phyloP scores from a whole-genome alignment of 2,888 invertebrate species.

The Tinea trinotella region DNA sequence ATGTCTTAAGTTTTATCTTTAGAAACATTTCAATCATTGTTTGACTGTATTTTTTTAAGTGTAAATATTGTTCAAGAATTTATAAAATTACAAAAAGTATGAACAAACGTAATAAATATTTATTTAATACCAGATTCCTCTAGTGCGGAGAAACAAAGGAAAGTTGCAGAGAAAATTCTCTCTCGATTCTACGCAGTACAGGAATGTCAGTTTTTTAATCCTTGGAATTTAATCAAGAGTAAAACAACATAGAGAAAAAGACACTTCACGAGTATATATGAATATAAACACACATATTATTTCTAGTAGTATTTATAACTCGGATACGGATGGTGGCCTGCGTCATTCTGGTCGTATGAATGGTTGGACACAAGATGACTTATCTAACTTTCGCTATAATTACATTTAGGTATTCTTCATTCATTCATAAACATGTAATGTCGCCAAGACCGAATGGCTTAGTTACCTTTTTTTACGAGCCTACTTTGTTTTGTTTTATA shows the following conservation, averaged over 20 bases:
- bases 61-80: too few species aligned
- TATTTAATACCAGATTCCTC: not conserved
- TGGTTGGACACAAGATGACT: constrained; percentile 40
- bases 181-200: not conserved
- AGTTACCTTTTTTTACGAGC: too few species aligned
- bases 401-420: not conserved
- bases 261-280: constrained; percentile 20
- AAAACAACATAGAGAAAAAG: constrained; percentile 18
- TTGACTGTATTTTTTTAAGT: not conserved
- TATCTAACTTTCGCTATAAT: not conserved
- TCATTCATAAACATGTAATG: constrained; percentile 18
- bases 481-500: too few species aligned
- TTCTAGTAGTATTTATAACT: constrained; percentile 25
- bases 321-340: constrained; percentile 23
- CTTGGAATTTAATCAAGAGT: not conserved
- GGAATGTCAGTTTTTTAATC: not conserved
- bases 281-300: constrained; percentile 21
- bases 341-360: constrained; percentile 28
- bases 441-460: not conserved
- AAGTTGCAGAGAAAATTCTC: not conserved
- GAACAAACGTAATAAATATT: not conserved
- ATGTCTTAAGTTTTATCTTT: not conserved
- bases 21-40: not conserved
- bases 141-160: not conserved
- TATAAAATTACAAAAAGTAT: not conserved